Evolutionary conservation across 2,113 vertebrate species (phyloP).

Genomic region (Nycticryphes semicollaris): DNA sequence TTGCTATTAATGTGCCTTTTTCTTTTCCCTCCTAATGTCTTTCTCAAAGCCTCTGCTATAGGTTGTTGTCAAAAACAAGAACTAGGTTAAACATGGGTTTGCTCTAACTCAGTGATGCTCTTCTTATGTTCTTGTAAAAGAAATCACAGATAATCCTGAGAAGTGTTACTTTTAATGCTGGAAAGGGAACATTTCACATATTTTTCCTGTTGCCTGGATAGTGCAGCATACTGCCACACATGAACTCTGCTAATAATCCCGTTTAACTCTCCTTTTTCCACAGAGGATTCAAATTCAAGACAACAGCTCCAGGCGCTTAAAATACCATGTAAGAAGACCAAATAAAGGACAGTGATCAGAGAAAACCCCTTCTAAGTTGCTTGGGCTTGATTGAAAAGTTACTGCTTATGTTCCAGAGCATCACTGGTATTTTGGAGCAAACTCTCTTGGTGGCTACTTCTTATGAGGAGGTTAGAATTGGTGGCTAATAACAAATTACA

Average conservation of each 20-base stretch:
- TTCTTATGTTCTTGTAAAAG: background rate
- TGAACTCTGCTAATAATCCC: constrained; percentile 7
- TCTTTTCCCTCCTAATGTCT: background rate
- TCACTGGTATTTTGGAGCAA: background rate
- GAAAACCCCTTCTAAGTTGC: background rate
- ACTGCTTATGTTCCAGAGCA: background rate
- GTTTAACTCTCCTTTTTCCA: constrained; percentile 33
- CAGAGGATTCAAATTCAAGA: constrained; percentile 18
- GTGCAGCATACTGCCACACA: background rate
- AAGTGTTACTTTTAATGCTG: background rate
- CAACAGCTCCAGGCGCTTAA: constrained; percentile 12
- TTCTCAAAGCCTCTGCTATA: background rate
- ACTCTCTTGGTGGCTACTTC: background rate
- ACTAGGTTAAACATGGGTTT: background rate
- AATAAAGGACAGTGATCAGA: background rate
- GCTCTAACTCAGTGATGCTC: background rate
- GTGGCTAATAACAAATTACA: background rate
- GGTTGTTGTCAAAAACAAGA: background rate
- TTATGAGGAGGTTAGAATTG: background rate
- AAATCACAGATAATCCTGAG: background rate
- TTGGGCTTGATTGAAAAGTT: constrained; percentile 1
- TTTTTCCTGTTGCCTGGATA: background rate
- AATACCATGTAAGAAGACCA: background rate
- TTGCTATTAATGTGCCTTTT: background rate
- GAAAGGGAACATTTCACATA: constrained; percentile 1